phyloP scores from a whole-genome alignment of 2,113 vertebrate genomes.

The Cyprinodon variegatus region DNA sequence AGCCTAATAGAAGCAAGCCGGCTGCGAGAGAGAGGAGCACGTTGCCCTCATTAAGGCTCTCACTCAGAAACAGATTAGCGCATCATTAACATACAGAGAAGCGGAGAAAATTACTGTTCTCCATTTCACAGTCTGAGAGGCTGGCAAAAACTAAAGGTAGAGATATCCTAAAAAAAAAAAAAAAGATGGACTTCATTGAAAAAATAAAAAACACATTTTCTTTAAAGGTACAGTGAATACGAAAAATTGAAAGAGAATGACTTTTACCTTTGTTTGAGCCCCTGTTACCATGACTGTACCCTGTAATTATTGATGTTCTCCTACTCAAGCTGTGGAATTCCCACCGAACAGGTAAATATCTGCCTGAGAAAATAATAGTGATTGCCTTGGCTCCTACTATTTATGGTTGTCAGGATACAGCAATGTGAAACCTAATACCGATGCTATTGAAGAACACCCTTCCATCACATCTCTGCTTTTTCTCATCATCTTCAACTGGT shows the following conservation, averaged over 20 bases:
- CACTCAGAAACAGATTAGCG: constrained; percentile 79
- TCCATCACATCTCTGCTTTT: too few species aligned
- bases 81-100: constrained; percentile 82
- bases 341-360: constrained; percentile 1
- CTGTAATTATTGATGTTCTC: constrained; percentile 10
- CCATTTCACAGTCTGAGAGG: constrained; percentile 77
- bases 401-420: background rate
- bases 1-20: constrained; percentile 70
- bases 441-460: too few species aligned
- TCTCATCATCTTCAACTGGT: too few species aligned
- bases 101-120: constrained; percentile 75
- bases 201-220: constrained; percentile 62
- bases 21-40: constrained; percentile 68
- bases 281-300: constrained; percentile 5
- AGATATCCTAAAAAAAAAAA: constrained; percentile 54
- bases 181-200: constrained; percentile 70
- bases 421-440: background rate
- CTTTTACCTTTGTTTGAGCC: background rate
- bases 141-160: constrained; percentile 65
- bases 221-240: constrained; percentile 42
- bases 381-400: background rate
- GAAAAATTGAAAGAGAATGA: constrained; percentile 11
- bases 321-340: constrained; percentile 1
- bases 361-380: constrained; percentile 6
- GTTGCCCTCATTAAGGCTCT: constrained; percentile 78